Evolutionary conservation across 2,888 invertebrate species (phyloP).

Genomic region (Neoaliturus tenellus): DNA sequence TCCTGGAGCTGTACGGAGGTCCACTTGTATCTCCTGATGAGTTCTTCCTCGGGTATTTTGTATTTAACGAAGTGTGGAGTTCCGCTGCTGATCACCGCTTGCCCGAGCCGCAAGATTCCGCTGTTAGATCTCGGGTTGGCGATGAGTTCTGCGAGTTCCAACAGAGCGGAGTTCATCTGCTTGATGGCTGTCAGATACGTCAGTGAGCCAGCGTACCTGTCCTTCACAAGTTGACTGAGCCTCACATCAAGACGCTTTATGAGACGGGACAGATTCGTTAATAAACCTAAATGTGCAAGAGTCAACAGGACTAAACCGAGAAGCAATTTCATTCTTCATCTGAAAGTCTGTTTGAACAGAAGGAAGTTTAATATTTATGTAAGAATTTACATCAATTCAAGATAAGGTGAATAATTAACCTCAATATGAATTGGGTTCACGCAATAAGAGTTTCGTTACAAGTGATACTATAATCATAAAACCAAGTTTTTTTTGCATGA

Average conservation of each 20-base stretch:
- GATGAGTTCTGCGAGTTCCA: not conserved
- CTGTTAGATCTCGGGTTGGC: slow-evolving; percentile 21
- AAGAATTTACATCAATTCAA: not conserved
- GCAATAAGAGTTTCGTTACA: too few relatives aligned
- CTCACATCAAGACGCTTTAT: not conserved
- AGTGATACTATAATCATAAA: too few relatives aligned
- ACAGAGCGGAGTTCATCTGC: not conserved
- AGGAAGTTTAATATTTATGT: not conserved
- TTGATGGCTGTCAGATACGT: slow-evolving; percentile 26
- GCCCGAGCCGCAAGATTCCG: slow-evolving; percentile 31
- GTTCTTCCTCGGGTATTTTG: not conserved
- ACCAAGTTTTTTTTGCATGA: too few relatives aligned
- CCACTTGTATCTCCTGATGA: not conserved
- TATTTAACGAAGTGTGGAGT: slow-evolving; percentile 38
- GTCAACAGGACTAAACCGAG: not conserved
- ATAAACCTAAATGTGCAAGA: not conserved
- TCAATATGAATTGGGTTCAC: too few relatives aligned
- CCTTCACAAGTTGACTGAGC: slow-evolving; percentile 21
- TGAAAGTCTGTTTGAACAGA: not conserved
- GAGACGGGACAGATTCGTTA: slow-evolving; percentile 11
- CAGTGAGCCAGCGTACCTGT: not conserved
- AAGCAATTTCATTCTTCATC: slow-evolving; percentile 2
- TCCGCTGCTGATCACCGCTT: slow-evolving; percentile 40
- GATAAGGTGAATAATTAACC: not conserved
- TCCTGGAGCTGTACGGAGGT: not conserved